Conservation (phyloP, 2,797 vertebrate genomes). For the Hybognathus amarus region DNA sequence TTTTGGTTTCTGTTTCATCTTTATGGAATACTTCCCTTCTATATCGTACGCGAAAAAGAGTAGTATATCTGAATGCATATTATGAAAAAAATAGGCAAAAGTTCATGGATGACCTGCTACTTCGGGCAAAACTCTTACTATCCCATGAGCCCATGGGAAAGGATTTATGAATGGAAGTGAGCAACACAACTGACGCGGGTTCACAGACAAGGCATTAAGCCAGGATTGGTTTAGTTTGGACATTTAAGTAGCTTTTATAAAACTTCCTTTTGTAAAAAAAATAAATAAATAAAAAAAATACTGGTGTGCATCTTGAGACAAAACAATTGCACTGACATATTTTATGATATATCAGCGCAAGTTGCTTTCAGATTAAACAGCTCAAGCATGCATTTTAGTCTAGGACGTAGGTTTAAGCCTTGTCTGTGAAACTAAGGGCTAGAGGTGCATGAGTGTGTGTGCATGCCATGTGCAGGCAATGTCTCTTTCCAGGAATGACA, state of each 20-base stretch:
- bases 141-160: neutral
- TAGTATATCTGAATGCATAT: neutral
- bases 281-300: neutral
- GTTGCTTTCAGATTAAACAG: neutral
- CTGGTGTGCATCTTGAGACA: neutral
- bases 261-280: too few relatives aligned
- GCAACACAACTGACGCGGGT: neutral
- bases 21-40: neutral
- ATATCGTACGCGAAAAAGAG: neutral
- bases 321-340: neutral
- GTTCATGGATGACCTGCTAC: too few relatives aligned
- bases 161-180: neutral
- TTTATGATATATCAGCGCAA: neutral
- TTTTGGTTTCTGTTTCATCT: too few relatives aligned
- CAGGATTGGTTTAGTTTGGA: neutral
- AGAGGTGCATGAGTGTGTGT: neutral
- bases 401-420: neutral
- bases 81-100: neutral
- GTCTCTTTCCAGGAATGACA: slow-evolving; percentile 22
- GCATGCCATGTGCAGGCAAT: neutral
- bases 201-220: too few relatives aligned
- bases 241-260: neutral
- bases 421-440: neutral
- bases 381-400: neutral
- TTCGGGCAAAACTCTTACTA: rapidly evolving